Evolutionary conservation across 2,888 invertebrate genomes (phyloP).

Genomic region (Drosophila mercatorum): DNA sequence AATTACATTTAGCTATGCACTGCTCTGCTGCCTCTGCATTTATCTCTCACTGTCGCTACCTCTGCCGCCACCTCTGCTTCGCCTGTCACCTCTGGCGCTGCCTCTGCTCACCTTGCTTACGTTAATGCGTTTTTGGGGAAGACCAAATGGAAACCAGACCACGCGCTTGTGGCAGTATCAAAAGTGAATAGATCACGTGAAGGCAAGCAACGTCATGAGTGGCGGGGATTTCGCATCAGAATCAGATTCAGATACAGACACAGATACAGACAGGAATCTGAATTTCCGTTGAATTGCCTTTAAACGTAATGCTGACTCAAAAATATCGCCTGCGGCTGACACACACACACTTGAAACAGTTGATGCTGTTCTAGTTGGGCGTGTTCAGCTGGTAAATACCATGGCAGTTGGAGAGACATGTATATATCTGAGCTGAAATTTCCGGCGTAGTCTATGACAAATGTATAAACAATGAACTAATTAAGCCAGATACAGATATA

Average conservation of each 20-base stretch:
- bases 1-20: not conserved
- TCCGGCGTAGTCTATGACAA: not conserved
- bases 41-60: too few relatives aligned
- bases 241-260: not conserved
- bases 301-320: slow-evolving; percentile 35
- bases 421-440: not conserved
- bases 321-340: slow-evolving; percentile 38
- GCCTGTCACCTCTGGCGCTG: slow-evolving; percentile 4
- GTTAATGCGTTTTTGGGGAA: slow-evolving; percentile 5
- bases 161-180: slow-evolving; percentile 29
- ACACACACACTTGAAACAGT: slow-evolving; percentile 29
- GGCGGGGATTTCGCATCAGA: slow-evolving; percentile 34
- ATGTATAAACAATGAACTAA: too few relatives aligned
- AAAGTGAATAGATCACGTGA: slow-evolving; percentile 12
- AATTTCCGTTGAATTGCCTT: slow-evolving; percentile 25
- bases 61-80: not conserved
- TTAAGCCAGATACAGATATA: too few relatives aligned
- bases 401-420: not conserved
- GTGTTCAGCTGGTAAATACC: not conserved
- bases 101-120: not conserved
- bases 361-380: slow-evolving; percentile 2
- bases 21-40: not conserved
- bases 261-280: not conserved
- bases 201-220: slow-evolving; percentile 7
- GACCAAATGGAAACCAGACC: slow-evolving; percentile 1